Percentiles rank a stretch among this genome's conserved stretches.
These are phyloP conservation scores for Macaria liturata DNA, from an alignment of 2,888 invertebrate genomes.

Conservation along the genomic window DNA sequence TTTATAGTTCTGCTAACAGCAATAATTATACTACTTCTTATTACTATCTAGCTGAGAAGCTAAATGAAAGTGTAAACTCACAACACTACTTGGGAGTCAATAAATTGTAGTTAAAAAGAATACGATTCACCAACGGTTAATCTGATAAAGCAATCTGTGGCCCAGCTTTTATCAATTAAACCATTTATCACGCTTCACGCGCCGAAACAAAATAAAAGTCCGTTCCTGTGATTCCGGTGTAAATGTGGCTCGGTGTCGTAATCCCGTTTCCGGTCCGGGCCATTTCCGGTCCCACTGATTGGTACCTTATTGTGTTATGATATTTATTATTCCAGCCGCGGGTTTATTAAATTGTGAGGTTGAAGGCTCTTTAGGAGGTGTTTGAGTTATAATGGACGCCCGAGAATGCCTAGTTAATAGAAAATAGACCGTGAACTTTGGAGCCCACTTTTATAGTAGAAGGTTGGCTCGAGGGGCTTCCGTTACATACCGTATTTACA, in stretches of 20 bases:
- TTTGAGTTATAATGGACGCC: constrained; percentile 16
- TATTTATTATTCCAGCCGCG: constrained; percentile 28
- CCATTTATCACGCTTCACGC: constrained; percentile 13
- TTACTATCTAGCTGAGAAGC: too few relatives aligned
- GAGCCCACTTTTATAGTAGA: too few relatives aligned
- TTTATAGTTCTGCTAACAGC: too few relatives aligned
- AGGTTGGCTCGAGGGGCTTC: too few relatives aligned
- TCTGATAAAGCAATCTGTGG: not conserved
- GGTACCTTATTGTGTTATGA: constrained; percentile 32
- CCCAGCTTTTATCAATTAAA: constrained; percentile 2
- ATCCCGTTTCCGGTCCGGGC: constrained; percentile 23
- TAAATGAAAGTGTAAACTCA: too few relatives aligned
- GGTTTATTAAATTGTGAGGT: constrained; percentile 14
- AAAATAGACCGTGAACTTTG: too few relatives aligned
- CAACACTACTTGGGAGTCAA: too few relatives aligned
- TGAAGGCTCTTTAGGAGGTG: constrained; percentile 1
- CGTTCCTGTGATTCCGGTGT: constrained; percentile 20
- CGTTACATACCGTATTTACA: too few relatives aligned
- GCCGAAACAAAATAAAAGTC: constrained; percentile 20
- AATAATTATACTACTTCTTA: too few relatives aligned
- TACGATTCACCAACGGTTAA: not conserved
- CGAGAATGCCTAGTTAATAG: too few relatives aligned
- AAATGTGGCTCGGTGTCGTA: constrained; percentile 20
- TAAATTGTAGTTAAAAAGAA: too few relatives aligned
- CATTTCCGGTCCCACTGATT: constrained; percentile 24